Conservation (phyloP, 2,113 vertebrate genomes). For the Pitta sordida region DNA sequence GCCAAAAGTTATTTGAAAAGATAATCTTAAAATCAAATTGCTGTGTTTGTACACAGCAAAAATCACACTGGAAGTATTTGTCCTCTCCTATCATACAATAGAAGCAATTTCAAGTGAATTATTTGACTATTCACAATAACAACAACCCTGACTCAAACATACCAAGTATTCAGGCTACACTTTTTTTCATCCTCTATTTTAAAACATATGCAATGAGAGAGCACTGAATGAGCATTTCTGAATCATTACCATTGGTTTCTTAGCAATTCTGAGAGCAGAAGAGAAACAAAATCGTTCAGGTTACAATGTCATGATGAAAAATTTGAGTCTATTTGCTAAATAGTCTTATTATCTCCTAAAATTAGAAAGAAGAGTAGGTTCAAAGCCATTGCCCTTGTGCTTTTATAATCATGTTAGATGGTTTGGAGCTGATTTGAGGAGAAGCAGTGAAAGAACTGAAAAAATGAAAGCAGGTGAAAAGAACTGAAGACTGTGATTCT, state of each 20-base stretch:
- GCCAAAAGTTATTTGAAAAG: background rate
- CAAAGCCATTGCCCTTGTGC: background rate
- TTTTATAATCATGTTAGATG: background rate
- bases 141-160: background rate
- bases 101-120: background rate
- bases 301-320: background rate
- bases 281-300: background rate
- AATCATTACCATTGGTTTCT: background rate
- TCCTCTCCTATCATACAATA: background rate
- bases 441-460: too few species aligned
- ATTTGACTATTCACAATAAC: background rate
- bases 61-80: background rate
- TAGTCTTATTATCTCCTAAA: background rate
- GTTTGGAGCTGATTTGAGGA: background rate
- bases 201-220: background rate
- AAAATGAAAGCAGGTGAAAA: too few species aligned
- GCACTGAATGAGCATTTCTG: background rate
- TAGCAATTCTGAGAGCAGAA: background rate
- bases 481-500: background rate
- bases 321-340: background rate
- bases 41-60: background rate
- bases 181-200: background rate
- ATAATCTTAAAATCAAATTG: background rate
- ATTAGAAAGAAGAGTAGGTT: background rate
- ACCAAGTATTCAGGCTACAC: background rate